Evolutionary conservation across 2,888 invertebrate genomes (phyloP), one percentile per base, ranked within the genome.

Genomic region (Lomographa bimaculata): DNA sequence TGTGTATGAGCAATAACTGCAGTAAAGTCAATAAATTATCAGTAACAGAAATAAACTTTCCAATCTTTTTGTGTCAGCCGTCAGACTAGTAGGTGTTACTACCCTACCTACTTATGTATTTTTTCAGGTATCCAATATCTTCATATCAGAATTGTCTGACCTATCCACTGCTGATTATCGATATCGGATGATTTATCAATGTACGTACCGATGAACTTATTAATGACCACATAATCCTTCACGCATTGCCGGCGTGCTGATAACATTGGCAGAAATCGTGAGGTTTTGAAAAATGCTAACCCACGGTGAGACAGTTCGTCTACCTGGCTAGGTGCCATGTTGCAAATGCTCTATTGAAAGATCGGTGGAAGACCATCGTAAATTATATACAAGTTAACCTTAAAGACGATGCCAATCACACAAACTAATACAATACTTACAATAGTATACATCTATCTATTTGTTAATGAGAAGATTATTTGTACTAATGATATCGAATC

Each of bases 281-380:
- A 14, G n/a, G 2, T 19, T 39, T 50, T 21, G 9, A 11, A 35
- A 46, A 40, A 41, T 30, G 20, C 14, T 8, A 46, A 38, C 46
- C 33, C 14, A 39, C 10, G 19, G 21, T 35, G 18, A 39, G 32
- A 28, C 40, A 16, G 26, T 14, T 27, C 25, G 12, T 20, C 1
- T 7, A 20, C n/a, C 37, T 44, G 49, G 45, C 48, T 18, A 34
- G 47, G 46, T 48, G 48, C 50, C 49, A 49, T 24, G 5, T 9
- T 34, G 40, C 25, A 25, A 38, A 21, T 16, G 19, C 32, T 38
- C 36, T 35, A 29, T 33, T 28, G 32, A 20, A 23, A 42, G 11
- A 32, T 8, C 5, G 27, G 18, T 19, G 27, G 14, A 14, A 32
- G 18, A 32, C 32, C 32, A 23, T 32, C 23, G 17, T 19, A 25